Base-by-base conservation (phyloP, 2,113 vertebrate species). In the Rostratula benghalensis region DNA sequence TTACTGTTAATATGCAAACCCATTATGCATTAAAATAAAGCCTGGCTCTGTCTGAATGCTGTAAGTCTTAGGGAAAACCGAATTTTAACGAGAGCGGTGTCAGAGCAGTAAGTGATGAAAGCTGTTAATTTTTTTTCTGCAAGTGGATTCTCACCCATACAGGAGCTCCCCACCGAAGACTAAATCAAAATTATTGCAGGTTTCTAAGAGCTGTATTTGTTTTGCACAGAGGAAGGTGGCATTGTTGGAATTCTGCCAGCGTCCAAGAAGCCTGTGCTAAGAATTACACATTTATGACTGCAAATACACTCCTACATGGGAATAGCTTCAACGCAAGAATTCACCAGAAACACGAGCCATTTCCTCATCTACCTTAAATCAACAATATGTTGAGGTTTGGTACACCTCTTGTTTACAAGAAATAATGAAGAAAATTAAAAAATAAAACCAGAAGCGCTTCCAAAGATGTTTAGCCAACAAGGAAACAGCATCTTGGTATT, bases 11-110 rank as follows among this genome's bases (percentile, higher is more conserved):
- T 51, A 88, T 81, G 51, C 57, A 90, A 83, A 93, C 3, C 60
- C 83, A 70, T 74, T 54, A 35, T 21, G 60, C 71, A 89, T 92
- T 84, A 83, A 83, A 54, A 92, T 76, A 81, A 60, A 89, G 64
- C 22, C 83, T 67, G 69, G 13, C 51, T 90, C 75, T 67, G 50
- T 50, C 89, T 86, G 88, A 86, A 70, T 25, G 25, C 59, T 80
- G 64, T 86, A 95, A 86, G 23, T 86, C 83, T 56, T 94, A 83
- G 92, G 54, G 59, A 86, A 96, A 94, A 86, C 64, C 37, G 64
- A 88, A 70, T 92, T 93, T 79, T 78, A 94, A 96, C 71, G 77
- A 56, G 56, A 91, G 28, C 10, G 50, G 51, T 54, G 22, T 27
- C 76, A 82, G 7, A 73, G 41, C 8, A 37, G 45, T 60, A 87